phyloP scores from a whole-genome alignment of 2,888 invertebrate genomes.

The Coleophora flavipennella region DNA sequence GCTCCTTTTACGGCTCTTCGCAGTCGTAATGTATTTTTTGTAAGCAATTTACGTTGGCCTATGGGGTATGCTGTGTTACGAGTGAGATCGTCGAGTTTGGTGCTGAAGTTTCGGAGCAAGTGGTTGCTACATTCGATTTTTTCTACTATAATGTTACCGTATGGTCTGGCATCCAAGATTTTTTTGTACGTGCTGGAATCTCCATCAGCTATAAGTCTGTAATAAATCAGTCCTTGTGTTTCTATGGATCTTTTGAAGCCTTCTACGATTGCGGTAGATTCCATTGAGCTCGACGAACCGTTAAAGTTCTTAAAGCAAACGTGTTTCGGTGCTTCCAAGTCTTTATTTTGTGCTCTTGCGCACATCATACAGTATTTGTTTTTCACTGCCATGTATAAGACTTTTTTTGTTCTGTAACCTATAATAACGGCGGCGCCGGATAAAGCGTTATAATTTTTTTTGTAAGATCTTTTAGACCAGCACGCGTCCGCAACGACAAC shows the following conservation, averaged over 20 bases:
- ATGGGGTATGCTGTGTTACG: constrained; percentile 2
- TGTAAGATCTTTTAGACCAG: constrained; percentile 9
- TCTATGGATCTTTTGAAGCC: constrained; percentile 11
- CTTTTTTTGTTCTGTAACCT: constrained; percentile 5
- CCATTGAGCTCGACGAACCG: constrained; percentile 6
- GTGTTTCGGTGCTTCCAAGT: neutral
- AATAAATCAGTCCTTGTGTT: constrained; percentile 7
- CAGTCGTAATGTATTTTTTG: neutral
- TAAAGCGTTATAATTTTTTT: constrained; percentile 6
- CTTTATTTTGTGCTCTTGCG: constrained; percentile 1
- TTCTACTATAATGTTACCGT: neutral
- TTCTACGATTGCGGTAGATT: constrained; percentile 5
- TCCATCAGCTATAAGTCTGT: constrained; percentile 10
- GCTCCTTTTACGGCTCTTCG: neutral
- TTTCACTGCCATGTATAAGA: constrained; percentile 7
- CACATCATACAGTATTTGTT: constrained; percentile 10
- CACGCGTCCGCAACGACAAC: constrained; percentile 11
- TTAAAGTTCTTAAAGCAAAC: constrained; percentile 6
- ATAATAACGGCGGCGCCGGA: constrained; percentile 7
- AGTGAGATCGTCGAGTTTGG: neutral
- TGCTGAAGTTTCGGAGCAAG: constrained; percentile 4
- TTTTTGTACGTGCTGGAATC: constrained; percentile 7
- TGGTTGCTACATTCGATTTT: constrained; percentile 5
- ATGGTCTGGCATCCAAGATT: neutral
- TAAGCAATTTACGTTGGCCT: constrained; percentile 1